phyloP scores from a whole-genome alignment of 2,888 invertebrate species.

The Drosophila mimica region DNA sequence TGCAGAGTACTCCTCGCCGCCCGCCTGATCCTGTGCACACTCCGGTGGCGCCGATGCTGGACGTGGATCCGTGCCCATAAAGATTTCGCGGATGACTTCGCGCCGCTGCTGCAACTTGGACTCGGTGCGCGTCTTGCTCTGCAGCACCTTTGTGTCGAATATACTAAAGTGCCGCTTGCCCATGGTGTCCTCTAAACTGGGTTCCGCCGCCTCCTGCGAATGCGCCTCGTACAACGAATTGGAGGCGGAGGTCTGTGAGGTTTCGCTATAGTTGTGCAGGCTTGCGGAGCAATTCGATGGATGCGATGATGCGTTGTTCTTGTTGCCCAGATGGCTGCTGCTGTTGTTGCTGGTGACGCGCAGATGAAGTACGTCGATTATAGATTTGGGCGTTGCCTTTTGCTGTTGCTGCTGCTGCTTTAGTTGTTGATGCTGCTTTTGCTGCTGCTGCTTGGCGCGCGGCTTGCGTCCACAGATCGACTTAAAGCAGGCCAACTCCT shows the following conservation, averaged over 20 bases:
- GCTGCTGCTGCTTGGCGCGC: slow-evolving; percentile 24
- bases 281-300: slow-evolving; percentile 34
- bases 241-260: slow-evolving; percentile 80
- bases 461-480: slow-evolving; percentile 54
- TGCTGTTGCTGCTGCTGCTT: slow-evolving; percentile 33
- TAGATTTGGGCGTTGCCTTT: slow-evolving; percentile 75
- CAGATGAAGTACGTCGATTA: slow-evolving; percentile 84
- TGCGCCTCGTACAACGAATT: slow-evolving; percentile 72
- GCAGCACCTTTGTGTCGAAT: slow-evolving; percentile 90
- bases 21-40: slow-evolving; percentile 77
- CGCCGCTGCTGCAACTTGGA: slow-evolving; percentile 90
- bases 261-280: slow-evolving; percentile 68
- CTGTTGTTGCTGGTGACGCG: slow-evolving; percentile 78
- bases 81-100: slow-evolving; percentile 92
- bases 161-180: slow-evolving; percentile 84
- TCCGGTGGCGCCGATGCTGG: slow-evolving; percentile 93
- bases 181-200: slow-evolving; percentile 30
- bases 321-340: slow-evolving; percentile 14
- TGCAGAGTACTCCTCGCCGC: slow-evolving; percentile 30
- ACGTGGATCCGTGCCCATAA: slow-evolving; percentile 88
- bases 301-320: neutral
- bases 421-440: slow-evolving; percentile 9
- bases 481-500: slow-evolving; percentile 59
- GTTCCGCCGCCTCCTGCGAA: slow-evolving; percentile 60
- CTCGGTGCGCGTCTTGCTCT: slow-evolving; percentile 91